Evolutionary conservation across 2,113 vertebrate species (phyloP).

Genomic region (Cheilinus undulatus): DNA sequence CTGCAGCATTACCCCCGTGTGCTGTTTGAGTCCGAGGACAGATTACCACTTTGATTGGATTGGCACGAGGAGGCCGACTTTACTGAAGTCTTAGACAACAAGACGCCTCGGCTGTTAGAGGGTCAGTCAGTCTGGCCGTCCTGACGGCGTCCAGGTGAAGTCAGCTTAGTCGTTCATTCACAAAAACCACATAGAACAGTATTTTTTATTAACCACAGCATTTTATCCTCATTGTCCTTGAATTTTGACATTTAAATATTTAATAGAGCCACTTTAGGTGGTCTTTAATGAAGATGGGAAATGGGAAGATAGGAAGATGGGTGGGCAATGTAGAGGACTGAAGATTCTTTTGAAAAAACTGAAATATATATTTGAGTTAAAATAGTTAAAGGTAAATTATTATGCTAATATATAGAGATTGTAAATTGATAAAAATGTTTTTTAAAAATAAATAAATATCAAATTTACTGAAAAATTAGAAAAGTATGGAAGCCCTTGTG

Average conservation of each 20-base stretch:
- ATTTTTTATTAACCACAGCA: background rate
- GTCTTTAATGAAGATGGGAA: too few relatives aligned
- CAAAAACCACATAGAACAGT: background rate
- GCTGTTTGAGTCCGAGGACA: slow-evolving; percentile 20
- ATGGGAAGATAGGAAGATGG: too few relatives aligned
- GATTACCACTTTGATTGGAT: slow-evolving; percentile 67
- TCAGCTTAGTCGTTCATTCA: slow-evolving; percentile 35
- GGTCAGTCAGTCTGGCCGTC: slow-evolving; percentile 6
- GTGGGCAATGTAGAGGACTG: too few relatives aligned
- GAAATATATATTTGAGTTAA: too few relatives aligned
- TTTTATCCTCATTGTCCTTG: background rate
- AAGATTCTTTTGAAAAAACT: too few relatives aligned
- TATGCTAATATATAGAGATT: too few relatives aligned
- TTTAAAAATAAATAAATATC: too few relatives aligned
- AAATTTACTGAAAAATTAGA: too few relatives aligned
- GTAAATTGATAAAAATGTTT: too few relatives aligned
- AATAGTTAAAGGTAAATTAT: too few relatives aligned
- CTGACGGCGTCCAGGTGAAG: background rate
- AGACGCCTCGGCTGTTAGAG: slow-evolving; percentile 21
- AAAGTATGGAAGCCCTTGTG: too few relatives aligned
- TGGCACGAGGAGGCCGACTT: slow-evolving; percentile 45
- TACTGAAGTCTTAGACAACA: slow-evolving; percentile 22
- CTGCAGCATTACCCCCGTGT: background rate
- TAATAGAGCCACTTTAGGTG: too few relatives aligned
- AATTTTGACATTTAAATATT: background rate